phyloP scores from a whole-genome alignment of 2,888 invertebrate genomes.

The Teleogryllus oceanicus region DNA sequence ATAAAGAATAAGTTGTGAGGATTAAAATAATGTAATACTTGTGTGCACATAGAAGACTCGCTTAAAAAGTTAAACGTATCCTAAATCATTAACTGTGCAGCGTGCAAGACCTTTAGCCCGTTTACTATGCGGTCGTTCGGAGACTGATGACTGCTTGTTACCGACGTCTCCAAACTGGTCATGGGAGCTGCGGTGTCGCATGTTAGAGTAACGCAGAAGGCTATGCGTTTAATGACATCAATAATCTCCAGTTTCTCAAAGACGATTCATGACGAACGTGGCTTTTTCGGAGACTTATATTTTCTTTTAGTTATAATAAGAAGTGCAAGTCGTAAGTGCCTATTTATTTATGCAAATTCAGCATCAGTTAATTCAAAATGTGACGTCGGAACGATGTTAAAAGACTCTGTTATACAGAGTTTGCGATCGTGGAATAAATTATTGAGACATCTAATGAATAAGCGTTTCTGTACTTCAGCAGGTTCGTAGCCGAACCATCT shows the following conservation, averaged over 20 bases:
- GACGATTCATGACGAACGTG: neutral
- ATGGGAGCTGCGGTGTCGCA: neutral
- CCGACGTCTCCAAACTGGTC: neutral
- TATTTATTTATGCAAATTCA: constrained; percentile 6
- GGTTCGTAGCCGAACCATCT: no score
- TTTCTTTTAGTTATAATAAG: neutral
- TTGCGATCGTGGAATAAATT: neutral
- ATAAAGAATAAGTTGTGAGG: no score
- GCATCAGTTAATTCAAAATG: neutral
- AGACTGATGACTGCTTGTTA: neutral
- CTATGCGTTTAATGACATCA: no score
- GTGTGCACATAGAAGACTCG: no score
- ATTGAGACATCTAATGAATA: neutral
- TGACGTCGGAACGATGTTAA: constrained; percentile 18
- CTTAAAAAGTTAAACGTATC: no score
- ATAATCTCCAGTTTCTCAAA: no score
- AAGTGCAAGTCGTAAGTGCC: neutral
- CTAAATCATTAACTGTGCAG: no score
- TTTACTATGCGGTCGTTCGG: neutral
- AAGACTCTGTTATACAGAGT: neutral
- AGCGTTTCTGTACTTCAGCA: no score
- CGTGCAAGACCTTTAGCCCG: no score
- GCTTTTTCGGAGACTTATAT: neutral
- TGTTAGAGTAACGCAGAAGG: no score
- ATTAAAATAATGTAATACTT: no score